phyloP scores from a whole-genome alignment of 2,797 vertebrate genomes.

The Staurois parvus region DNA sequence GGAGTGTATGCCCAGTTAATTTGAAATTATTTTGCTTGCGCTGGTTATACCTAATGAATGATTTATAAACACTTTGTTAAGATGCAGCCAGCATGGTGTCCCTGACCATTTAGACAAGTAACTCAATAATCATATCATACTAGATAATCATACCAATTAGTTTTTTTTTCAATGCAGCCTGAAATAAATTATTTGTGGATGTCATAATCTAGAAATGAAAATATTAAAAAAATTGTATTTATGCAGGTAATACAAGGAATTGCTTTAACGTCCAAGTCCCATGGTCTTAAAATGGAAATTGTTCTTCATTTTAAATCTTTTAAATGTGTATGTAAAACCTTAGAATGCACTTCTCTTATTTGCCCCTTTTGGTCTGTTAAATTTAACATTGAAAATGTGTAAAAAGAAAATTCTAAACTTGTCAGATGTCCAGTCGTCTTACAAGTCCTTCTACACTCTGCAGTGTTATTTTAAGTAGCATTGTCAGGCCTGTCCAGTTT shows the following conservation, averaged over 20 bases:
- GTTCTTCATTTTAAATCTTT: too few relatives aligned
- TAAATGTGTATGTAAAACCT: too few relatives aligned
- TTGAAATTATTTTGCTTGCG: constrained; percentile 69
- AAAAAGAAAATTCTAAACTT: too few relatives aligned
- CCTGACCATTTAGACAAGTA: constrained; percentile 61
- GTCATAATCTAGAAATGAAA: neutral
- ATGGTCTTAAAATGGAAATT: too few relatives aligned
- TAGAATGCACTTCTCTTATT: too few relatives aligned
- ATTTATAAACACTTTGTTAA: constrained; percentile 70
- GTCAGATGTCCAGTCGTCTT: too few relatives aligned
- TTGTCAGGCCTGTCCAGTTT: too few relatives aligned
- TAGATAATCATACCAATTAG: neutral
- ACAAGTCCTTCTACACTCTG: too few relatives aligned
- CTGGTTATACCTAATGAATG: constrained; percentile 66
- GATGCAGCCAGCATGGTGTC: constrained; percentile 66
- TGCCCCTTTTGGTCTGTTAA: too few relatives aligned
- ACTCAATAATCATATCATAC: constrained; percentile 10
- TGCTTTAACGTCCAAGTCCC: too few relatives aligned
- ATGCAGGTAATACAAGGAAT: neutral
- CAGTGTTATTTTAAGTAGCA: too few relatives aligned
- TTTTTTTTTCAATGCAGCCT: neutral
- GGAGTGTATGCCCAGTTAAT: constrained; percentile 67
- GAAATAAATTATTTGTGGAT: neutral
- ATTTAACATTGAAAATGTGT: too few relatives aligned
- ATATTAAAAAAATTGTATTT: neutral